These are phyloP conservation scores for Mormyrus hasselquistii DNA, from an alignment of 2,797 vertebrate genomes.

Conservation along the genomic window DNA sequence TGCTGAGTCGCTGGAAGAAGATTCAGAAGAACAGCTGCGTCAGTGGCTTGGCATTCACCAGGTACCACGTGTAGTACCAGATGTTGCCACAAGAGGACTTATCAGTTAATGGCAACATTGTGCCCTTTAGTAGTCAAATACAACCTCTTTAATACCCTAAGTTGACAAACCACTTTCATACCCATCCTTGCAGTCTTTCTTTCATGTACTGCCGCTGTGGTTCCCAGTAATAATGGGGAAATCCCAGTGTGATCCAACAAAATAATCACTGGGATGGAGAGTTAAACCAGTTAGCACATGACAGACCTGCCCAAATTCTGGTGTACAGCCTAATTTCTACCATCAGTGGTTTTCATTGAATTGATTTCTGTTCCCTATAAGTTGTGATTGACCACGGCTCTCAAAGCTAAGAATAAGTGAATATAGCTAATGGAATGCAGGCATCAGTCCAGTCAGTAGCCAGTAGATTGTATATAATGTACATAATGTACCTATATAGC, in stretches of 20 bases:
- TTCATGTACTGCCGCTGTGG: neutral
- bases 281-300: neutral
- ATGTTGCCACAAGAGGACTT: neutral
- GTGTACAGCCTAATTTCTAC: neutral
- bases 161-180: neutral
- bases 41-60: slow-evolving; percentile 63
- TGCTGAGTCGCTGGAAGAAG: slow-evolving; percentile 58
- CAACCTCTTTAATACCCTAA: neutral
- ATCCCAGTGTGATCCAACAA: neutral
- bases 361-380: neutral
- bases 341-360: neutral
- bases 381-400: neutral
- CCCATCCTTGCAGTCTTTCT: neutral
- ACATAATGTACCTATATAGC: neutral
- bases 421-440: neutral
- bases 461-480: neutral
- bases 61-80: slow-evolving; percentile 51
- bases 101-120: neutral
- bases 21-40: slow-evolving; percentile 64
- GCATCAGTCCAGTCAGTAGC: neutral
- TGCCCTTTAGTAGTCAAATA: neutral
- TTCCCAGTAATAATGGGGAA: neutral
- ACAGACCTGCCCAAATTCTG: neutral
- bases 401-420: neutral
- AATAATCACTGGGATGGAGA: neutral